These are phyloP conservation scores for Anguilla japonica DNA, from an alignment of 2,113 vertebrate species.

Conservation along the genomic window DNA sequence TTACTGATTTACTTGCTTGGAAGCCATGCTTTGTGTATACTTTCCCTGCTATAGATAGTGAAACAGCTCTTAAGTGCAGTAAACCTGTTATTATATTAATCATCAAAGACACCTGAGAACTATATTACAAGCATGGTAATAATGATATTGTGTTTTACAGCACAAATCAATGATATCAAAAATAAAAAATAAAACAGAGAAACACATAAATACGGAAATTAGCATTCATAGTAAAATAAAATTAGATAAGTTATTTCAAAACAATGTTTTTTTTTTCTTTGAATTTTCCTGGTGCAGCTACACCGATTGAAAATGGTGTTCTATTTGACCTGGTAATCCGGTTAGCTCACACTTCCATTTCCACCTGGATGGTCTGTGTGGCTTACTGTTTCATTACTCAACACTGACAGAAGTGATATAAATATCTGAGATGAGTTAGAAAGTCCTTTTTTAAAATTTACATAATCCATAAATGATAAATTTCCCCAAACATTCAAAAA, in stretches of 20 bases:
- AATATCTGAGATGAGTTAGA: not conserved
- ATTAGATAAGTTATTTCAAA: too few species aligned
- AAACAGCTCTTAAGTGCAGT: not conserved
- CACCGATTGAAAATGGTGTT: not conserved
- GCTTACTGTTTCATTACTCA: not conserved
- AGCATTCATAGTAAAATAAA: not conserved
- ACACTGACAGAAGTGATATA: not conserved
- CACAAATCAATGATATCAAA: not conserved
- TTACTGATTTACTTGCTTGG: not conserved
- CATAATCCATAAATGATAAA: not conserved
- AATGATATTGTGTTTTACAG: not conserved
- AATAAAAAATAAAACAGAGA: not conserved
- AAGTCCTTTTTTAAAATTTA: not conserved
- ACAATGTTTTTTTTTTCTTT: not conserved
- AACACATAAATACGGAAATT: not conserved
- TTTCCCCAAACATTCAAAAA: not conserved
- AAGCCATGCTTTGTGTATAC: not conserved
- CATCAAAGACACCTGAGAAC: not conserved
- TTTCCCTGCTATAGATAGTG: not conserved
- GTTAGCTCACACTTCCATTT: not conserved
- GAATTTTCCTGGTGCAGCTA: not conserved
- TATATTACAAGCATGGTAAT: not conserved
- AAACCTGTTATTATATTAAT: too few species aligned
- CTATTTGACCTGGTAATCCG: not conserved
- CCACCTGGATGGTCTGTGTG: not conserved